Base-by-base conservation (phyloP, 2,797 vertebrate genomes). In the Centropyge bicolor region DNA sequence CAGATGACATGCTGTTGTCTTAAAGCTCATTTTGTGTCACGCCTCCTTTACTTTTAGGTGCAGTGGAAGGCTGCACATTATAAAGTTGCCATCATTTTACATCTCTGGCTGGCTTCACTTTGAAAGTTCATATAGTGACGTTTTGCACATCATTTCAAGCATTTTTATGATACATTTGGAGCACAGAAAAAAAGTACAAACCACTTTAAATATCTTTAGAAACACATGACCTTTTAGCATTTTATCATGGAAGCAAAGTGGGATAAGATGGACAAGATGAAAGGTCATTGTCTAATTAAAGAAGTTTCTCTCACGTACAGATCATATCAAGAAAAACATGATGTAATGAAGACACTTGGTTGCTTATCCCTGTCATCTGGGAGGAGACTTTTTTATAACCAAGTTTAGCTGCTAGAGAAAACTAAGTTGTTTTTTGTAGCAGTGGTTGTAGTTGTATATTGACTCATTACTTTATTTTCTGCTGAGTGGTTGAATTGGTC, bases 221-320 rank as follows among this genome's bases (percentile, higher is more conserved):
- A 70, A 64, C 19, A 45, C 4, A 52, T 0, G 3, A 12, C 0
- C 8, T 20, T 3, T 65, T 60, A 24, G 8, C 14, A 61, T 65
- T 61, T 59, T 38, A 48, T 74, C 38, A 72, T 48, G 49, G 78
- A 62, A 38, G 60, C 61, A 40, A 71, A 52, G 40, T 61, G 40
- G 31, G 55, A 61, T 55, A 48, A 76, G 76, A 79, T 20, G 57
- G 63, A 74, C 8, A 35, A 56, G 66, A 87, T 38, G 17, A 86
- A 79, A 89, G 84, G 80, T 83, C 80, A 82, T 52, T 43, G 63
- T 80, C 68, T 86, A 83, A 89, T 90, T 88, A 88, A 85, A 84
- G 74, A 40, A 82, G 74, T 62, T 65, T 83, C 69, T 64, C 57
- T 43, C n/a, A 43, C 81, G 61, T 81, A 46, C 57, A 81, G 83